These are phyloP conservation scores for Chiroxiphia lanceolata DNA, from an alignment of 2,797 vertebrate genomes.

Conservation along the genomic window DNA sequence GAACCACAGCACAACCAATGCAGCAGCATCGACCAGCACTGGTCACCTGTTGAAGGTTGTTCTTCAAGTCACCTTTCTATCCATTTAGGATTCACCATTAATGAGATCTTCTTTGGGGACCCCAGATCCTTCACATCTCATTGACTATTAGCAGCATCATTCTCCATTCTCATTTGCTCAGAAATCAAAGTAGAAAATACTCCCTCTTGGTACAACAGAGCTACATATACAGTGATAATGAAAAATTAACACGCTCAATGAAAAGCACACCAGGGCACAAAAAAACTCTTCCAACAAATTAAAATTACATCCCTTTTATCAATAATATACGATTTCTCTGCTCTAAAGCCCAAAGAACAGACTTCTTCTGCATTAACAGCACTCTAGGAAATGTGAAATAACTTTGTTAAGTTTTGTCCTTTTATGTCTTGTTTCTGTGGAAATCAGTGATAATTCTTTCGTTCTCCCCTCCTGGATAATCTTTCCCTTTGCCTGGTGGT, in stretches of 20 bases:
- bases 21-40: neutral
- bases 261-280: neutral
- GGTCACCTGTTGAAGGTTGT: neutral
- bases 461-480: neutral
- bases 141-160: neutral
- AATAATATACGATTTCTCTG: neutral
- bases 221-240: neutral
- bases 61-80: neutral
- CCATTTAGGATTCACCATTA: neutral
- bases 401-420: neutral
- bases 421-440: neutral
- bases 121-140: neutral
- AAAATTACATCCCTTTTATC: conserved; percentile 19
- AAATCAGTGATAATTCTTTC: neutral
- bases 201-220: neutral
- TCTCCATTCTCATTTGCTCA: conserved; percentile 6
- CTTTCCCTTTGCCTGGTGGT: neutral
- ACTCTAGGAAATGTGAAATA: neutral
- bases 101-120: neutral
- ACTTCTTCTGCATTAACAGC: neutral
- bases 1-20: neutral
- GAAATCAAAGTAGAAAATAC: conserved; percentile 24
- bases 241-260: conserved; percentile 13
- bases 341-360: neutral
- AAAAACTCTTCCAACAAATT: neutral